Evolutionary conservation across 64 coral and sea anemone species (phyloP).

Genomic region (Cladopsammia gracilis): DNA sequence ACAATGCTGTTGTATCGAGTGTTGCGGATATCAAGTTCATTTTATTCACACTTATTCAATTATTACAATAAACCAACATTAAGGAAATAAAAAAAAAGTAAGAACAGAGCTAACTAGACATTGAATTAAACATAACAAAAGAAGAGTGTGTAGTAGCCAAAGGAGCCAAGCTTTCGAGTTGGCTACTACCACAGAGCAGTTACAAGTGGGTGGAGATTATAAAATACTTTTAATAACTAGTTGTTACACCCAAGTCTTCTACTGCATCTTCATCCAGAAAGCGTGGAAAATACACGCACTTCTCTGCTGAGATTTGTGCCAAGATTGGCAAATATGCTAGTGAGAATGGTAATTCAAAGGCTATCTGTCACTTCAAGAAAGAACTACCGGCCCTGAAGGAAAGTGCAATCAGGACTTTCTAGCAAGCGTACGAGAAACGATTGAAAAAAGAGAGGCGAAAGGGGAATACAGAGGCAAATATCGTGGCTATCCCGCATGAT

Average conservation of each 20-base stretch:
- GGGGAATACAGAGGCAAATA: neutral
- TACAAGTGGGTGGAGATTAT: no score
- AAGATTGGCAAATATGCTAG: slow-evolving; percentile 65
- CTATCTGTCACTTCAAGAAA: slow-evolving; percentile 15
- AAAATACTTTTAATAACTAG: no score
- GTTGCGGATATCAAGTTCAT: slow-evolving; percentile 44
- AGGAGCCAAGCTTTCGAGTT: no score
- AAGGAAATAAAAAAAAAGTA: no score
- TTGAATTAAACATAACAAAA: no score
- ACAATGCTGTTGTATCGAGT: slow-evolving; percentile 44
- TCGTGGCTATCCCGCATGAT: slow-evolving; percentile 43
- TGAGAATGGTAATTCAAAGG: slow-evolving; percentile 54
- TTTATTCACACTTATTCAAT: no score
- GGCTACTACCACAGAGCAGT: no score
- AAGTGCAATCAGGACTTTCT: slow-evolving; percentile 49
- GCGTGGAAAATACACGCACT: slow-evolving; percentile 29
- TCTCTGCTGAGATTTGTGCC: slow-evolving; percentile 30
- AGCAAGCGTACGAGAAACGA: slow-evolving; percentile 50
- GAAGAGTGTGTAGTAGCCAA: no score
- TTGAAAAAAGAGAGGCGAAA: neutral
- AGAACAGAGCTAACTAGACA: no score
- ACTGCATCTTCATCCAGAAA: slow-evolving; percentile 47
- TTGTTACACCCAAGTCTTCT: neutral
- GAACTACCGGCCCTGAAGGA: slow-evolving; percentile 56
- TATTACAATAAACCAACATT: no score